Evolutionary conservation across 1,140 invertebrate species (phyloP).

Genomic region (Listronotus oregonensis): DNA sequence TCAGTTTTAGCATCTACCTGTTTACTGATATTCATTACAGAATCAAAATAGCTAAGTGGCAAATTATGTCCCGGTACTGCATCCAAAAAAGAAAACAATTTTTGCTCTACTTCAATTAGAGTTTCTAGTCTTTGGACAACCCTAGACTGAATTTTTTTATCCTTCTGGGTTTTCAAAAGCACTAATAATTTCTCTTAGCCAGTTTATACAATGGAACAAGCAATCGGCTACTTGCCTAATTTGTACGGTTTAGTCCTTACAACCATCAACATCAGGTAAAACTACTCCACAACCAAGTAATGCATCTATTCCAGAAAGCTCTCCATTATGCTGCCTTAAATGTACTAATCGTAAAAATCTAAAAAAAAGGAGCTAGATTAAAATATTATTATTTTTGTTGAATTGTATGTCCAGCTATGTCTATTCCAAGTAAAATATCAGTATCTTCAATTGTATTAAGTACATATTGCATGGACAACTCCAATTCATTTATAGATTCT

Average conservation of each 20-base stretch:
- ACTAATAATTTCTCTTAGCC: conserved; percentile 85
- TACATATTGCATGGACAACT: conserved; percentile 61
- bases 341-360: conserved; percentile 66
- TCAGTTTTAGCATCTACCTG: conserved; percentile 33
- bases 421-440: conserved; percentile 61
- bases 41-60: conserved; percentile 62
- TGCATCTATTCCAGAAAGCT: conserved; percentile 77
- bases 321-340: conserved; percentile 59
- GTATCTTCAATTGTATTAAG: conserved; percentile 60
- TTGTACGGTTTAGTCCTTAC: conserved; percentile 59
- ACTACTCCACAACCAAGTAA: conserved; percentile 76
- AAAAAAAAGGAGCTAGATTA: conserved; percentile 66
- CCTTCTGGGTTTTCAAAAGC: conserved; percentile 72
- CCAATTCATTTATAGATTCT: conserved; percentile 55
- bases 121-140: conserved; percentile 61
- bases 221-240: conserved; percentile 66
- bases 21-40: conserved; percentile 51
- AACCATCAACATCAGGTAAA: conserved; percentile 61
- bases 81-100: conserved; percentile 56
- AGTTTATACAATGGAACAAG: conserved; percentile 81
- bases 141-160: conserved; percentile 62
- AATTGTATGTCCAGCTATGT: conserved; percentile 62
- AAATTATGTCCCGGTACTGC: conserved; percentile 65
- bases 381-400: conserved; percentile 55
- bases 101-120: conserved; percentile 66